Conservation (phyloP, 2,797 vertebrate genomes). For the Esox lucius region DNA sequence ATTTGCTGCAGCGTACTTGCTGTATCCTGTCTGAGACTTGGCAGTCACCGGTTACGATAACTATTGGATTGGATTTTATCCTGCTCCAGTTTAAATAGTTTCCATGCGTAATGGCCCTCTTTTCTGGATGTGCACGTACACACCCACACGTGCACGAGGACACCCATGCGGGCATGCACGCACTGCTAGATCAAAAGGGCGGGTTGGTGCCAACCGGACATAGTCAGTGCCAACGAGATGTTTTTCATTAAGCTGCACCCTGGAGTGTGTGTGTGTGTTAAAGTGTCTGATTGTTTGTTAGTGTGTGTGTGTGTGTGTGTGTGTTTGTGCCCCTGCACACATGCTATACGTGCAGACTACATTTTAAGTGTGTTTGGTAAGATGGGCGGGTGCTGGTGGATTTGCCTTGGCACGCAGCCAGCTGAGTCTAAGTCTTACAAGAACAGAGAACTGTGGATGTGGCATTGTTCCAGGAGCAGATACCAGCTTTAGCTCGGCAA, state of each 20-base stretch:
- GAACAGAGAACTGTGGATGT: conserved; percentile 46
- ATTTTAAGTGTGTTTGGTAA: conserved; percentile 20
- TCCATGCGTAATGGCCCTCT: conserved; percentile 69
- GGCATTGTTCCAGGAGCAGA: conserved; percentile 65
- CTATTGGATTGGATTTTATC: conserved; percentile 67
- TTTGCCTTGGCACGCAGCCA: conserved; percentile 50
- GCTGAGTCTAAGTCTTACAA: conserved; percentile 55
- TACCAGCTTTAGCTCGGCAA: conserved; percentile 69
- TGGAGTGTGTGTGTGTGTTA: conserved; percentile 21
- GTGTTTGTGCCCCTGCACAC: conserved; percentile 18
- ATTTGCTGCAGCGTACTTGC: conserved; percentile 60
- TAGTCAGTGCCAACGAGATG: conserved; percentile 45
- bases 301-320: not conserved
- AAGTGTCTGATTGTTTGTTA: not conserved
- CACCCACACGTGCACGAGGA: not conserved
- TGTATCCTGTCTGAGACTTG: conserved; percentile 59
- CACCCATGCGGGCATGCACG: conserved; percentile 41
- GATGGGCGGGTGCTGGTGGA: conserved; percentile 17
- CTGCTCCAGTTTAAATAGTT: conserved; percentile 71
- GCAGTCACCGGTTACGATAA: conserved; percentile 55
- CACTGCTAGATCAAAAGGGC: conserved; percentile 74
- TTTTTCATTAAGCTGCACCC: conserved; percentile 55
- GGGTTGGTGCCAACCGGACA: conserved; percentile 48
- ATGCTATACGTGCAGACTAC: conserved; percentile 9
- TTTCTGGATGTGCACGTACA: conserved; percentile 67